These are phyloP conservation scores for Hydrochoerus hydrochaeris DNA, from an alignment of 2,113 vertebrate genomes.

Conservation along the genomic window DNA sequence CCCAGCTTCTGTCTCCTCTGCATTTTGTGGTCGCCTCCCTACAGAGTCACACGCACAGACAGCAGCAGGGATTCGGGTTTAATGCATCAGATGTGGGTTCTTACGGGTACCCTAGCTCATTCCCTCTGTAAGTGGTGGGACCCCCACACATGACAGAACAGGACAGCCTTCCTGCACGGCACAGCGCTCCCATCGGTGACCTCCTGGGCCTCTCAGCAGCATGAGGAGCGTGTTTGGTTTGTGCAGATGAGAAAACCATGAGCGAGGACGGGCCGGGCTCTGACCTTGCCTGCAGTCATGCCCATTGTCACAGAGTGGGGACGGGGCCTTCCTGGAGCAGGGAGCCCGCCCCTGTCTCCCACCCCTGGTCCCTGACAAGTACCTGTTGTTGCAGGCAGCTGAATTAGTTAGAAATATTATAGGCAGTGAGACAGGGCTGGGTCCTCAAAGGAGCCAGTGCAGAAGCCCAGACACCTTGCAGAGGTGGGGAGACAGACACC, in stretches of 20 bases:
- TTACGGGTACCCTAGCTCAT: fast-evolving
- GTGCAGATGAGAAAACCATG: not conserved
- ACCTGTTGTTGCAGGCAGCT: too few species aligned
- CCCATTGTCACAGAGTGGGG: fast-evolving
- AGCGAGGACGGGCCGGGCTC: fast-evolving
- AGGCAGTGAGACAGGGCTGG: too few species aligned
- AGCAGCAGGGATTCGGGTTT: not conserved
- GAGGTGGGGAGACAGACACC: too few species aligned
- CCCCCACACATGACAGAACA: not conserved
- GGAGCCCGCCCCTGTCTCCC: not conserved
- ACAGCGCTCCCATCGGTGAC: too few species aligned
- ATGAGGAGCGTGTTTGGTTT: not conserved
- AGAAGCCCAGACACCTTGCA: too few species aligned
- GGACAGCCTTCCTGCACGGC: not conserved
- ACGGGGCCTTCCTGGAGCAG: not conserved
- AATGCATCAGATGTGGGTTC: too few species aligned
- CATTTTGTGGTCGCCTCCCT: not conserved
- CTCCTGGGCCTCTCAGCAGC: not conserved
- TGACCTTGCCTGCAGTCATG: fast-evolving
- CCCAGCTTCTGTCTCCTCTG: not conserved
- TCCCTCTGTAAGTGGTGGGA: not conserved
- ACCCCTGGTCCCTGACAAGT: not conserved
- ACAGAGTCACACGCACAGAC: not conserved
- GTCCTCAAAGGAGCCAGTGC: too few species aligned
- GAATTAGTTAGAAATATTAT: too few species aligned